A percentile compares a stretch with the other conserved stretches of the same genome.
phyloP scores from a whole-genome alignment of 2,113 vertebrate genomes.

The Maccullochella peelii region DNA sequence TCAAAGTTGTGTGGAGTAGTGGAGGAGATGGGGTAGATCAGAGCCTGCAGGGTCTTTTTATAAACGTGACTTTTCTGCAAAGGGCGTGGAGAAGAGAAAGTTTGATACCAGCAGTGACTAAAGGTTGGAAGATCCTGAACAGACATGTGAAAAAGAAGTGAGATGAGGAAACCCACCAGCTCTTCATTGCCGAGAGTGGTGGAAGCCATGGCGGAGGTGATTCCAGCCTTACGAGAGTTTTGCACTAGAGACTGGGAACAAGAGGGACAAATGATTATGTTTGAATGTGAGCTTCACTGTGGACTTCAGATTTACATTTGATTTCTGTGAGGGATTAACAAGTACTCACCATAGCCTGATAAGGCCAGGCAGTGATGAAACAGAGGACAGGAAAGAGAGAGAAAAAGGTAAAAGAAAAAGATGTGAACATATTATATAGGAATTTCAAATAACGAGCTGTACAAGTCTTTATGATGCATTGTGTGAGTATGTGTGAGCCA shows the following conservation, averaged over 20 bases:
- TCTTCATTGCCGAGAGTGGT: constrained; percentile 98
- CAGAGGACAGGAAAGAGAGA: constrained; percentile 3
- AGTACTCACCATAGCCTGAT: constrained; percentile 78
- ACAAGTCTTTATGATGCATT: background rate
- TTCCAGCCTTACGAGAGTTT: constrained; percentile 94
- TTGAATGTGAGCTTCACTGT: background rate
- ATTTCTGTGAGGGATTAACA: constrained; percentile 2
- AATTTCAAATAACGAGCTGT: background rate
- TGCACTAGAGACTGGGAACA: constrained; percentile 91
- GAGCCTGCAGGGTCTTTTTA: constrained; percentile 99
- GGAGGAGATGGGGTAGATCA: constrained; percentile 99
- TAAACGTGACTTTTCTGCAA: constrained; percentile 98
- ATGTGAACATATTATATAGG: background rate
- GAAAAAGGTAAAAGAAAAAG: constrained; percentile 6
- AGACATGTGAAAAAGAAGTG: background rate
- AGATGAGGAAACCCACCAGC: constrained; percentile 86
- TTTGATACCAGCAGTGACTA: background rate
- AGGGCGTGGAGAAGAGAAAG: background rate
- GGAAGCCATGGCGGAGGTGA: constrained; percentile 95
- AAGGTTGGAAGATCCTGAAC: constrained; percentile 6
- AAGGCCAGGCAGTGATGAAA: constrained; percentile 31
- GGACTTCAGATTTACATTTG: constrained; percentile 9
- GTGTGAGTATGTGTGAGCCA: constrained; percentile 11
- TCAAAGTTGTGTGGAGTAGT: constrained; percentile 99
- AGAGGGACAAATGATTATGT: background rate